Evolutionary conservation across 2,797 vertebrate genomes (phyloP), one percentile per base, ranked within the genome.

Genomic region (Corythornis leucogaster): DNA sequence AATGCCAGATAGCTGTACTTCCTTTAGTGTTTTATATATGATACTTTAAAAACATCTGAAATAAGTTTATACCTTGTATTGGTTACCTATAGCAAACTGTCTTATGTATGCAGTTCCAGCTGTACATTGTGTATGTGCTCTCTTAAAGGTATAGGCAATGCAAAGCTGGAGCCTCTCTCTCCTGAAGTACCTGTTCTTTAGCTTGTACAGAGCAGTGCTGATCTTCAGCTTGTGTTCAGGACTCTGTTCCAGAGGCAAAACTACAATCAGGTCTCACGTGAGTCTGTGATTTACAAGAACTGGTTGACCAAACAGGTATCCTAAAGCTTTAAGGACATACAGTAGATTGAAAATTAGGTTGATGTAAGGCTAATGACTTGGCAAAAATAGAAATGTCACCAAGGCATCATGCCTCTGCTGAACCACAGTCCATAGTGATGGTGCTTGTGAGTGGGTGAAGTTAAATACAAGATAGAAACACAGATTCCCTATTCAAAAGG

Each of bases 11-110:
- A 90, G 48, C 38, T 45, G 38, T 58, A 31, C 40, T 81, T 80
- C 68, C 90, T 93, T 93, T 90, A 92, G 74, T 96, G 91, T 87
- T 96, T 95, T 95, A 94, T 96, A 88, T 55, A 95, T 91, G 93
- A 78, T 95, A 24, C 64, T 80, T 96, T 79, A 74, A 74, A 91
- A 82, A 78, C 64, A 83, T 82, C 93, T 87, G 76, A 96, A 84
- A 74, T 45, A 75, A 63, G 62, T 87, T 89, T 92, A 85, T 63
- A 25, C 54, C 51, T 91, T 78, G 55, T 67, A 55, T 85, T 15
- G 4, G 43, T 51, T 80, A 58, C 86, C 86, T 87, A 17, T 73
- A 78, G 82, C 62, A 85, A 85, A 61, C 21, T 31, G 51, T 30
- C 54, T 42, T 33, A 25, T 7, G 21, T 40, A 40, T 40, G 24